Percentiles rank a stretch among this genome's conserved stretches.
These are phyloP conservation scores for Eriocheir sinensis DNA, from an alignment of 1,140 invertebrate genomes.

Conservation along the genomic window DNA sequence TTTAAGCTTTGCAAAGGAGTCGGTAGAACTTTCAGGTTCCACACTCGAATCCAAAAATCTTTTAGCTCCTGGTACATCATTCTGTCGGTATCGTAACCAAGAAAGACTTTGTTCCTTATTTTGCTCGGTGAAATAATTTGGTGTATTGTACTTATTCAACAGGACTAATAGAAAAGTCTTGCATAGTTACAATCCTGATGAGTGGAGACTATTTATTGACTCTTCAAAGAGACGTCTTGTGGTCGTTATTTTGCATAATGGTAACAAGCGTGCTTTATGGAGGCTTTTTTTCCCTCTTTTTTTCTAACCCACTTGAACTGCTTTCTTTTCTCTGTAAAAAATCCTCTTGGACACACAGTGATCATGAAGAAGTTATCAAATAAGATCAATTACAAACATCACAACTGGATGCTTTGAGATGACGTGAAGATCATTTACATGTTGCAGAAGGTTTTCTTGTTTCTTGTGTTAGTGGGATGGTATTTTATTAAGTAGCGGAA, in stretches of 20 bases:
- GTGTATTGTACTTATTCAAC: slow-evolving; percentile 39
- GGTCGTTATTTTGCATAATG: slow-evolving; percentile 33
- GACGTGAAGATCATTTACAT: background rate
- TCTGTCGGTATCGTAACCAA: background rate
- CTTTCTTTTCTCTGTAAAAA: too few relatives aligned
- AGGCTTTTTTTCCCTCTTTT: too few relatives aligned
- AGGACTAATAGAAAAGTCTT: slow-evolving; percentile 40
- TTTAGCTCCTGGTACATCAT: slow-evolving; percentile 44
- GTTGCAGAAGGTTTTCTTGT: background rate
- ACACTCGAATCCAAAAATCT: slow-evolving; percentile 25
- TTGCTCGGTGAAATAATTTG: slow-evolving; percentile 45
- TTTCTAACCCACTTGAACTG: too few relatives aligned
- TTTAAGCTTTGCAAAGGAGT: slow-evolving; percentile 19
- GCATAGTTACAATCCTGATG: slow-evolving; percentile 39
- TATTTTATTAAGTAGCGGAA: too few relatives aligned
- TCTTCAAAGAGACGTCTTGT: slow-evolving; percentile 2
- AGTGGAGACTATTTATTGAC: slow-evolving; percentile 30
- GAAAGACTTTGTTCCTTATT: slow-evolving; percentile 40
- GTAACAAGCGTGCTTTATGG: slow-evolving; percentile 31
- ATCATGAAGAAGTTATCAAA: slow-evolving; percentile 29
- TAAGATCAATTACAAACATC: slow-evolving; percentile 41
- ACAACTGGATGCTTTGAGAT: slow-evolving; percentile 41
- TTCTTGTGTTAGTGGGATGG: background rate
- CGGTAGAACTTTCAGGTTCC: slow-evolving; percentile 46
- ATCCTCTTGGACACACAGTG: slow-evolving; percentile 35